These are phyloP conservation scores for Lordiphosa collinella DNA, from an alignment of 1,140 invertebrate species.

Conservation along the genomic window DNA sequence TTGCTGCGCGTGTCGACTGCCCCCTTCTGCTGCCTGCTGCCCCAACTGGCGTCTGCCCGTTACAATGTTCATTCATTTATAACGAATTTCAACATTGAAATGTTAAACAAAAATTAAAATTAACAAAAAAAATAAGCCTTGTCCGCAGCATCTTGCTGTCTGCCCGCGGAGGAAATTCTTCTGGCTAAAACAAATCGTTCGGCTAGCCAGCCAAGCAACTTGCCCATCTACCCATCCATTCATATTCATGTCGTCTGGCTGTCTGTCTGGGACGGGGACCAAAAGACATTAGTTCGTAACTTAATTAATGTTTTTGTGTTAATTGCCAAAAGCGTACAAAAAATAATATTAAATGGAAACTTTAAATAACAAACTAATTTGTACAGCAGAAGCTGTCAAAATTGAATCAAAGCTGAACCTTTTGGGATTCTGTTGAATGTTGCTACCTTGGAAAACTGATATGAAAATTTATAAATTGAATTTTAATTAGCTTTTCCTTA, in stretches of 20 bases:
- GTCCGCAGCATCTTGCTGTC: conserved; percentile 19
- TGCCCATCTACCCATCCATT: not conserved
- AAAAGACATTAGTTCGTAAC: conserved; percentile 72
- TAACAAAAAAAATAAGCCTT: conserved; percentile 8
- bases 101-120: conserved; percentile 29
- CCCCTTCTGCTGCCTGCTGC: not conserved
- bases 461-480: no score
- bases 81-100: conserved; percentile 73
- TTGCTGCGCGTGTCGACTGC: conserved; percentile 30
- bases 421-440: no score
- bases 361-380: conserved; percentile 19
- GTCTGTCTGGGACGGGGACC: conserved; percentile 59
- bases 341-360: conserved; percentile 27
- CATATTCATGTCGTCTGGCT: conserved; percentile 67
- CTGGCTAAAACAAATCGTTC: conserved; percentile 16
- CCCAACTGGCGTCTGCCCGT: conserved; percentile 24
- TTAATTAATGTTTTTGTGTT: conserved; percentile 76
- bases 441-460: no score
- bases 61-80: conserved; percentile 72
- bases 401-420: no score
- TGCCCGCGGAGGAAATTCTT: conserved; percentile 37
- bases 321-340: conserved; percentile 42
- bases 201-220: conserved; percentile 7
- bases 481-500: no score
- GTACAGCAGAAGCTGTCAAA: no score